Evolutionary conservation across 2,113 vertebrate genomes (phyloP).

Genomic region (Psammodynastes pulverulentus): DNA sequence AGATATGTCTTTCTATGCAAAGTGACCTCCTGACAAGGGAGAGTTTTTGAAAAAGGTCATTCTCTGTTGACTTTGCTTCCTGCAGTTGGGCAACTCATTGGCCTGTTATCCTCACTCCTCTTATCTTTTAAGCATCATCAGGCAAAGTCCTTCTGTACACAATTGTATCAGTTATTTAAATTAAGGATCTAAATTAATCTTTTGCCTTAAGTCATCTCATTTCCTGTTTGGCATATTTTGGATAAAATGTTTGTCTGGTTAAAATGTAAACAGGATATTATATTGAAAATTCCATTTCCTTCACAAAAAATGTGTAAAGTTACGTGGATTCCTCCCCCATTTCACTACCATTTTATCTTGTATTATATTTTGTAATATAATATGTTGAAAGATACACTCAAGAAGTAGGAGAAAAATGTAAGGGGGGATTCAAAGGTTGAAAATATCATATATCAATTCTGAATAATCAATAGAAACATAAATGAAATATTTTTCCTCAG

Average conservation of each 20-base stretch:
- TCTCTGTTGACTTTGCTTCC: neutral
- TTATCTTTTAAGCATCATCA: neutral
- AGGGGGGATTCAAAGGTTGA: neutral
- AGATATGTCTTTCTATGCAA: neutral
- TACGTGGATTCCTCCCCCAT: neutral
- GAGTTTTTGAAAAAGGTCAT: neutral
- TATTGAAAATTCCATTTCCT: neutral
- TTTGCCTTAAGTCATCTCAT: neutral
- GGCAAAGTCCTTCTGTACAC: neutral
- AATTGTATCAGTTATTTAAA: neutral
- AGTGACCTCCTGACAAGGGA: neutral
- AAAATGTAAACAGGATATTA: neutral
- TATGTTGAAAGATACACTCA: neutral
- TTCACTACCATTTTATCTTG: neutral
- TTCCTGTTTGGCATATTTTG: neutral
- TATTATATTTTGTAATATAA: neutral
- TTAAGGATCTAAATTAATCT: neutral
- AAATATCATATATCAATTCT: neutral
- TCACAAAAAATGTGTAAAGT: neutral
- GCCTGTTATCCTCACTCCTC: neutral
- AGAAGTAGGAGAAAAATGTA: neutral
- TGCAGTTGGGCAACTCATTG: neutral
- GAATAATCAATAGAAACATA: neutral
- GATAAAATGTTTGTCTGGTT: neutral
- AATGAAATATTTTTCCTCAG: neutral